Percentiles rank a stretch among this genome's conserved stretches.
These are phyloP conservation scores for Himalopsyche kuldschensis DNA, from an alignment of 2,888 invertebrate genomes.

Conservation along the genomic window DNA sequence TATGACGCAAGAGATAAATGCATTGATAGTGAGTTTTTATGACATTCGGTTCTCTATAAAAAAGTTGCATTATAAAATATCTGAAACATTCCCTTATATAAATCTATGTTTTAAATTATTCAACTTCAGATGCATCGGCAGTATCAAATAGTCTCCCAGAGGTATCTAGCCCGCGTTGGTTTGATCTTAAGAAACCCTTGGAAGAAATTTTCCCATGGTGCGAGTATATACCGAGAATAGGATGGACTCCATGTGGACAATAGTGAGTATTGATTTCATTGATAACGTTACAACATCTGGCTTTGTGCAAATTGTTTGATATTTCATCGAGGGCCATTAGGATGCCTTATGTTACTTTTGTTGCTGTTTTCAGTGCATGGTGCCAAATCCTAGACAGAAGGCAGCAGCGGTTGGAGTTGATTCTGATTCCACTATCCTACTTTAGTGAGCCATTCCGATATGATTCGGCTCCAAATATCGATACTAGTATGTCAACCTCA, in stretches of 20 bases:
- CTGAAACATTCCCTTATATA: too few relatives aligned
- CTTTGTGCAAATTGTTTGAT: too few relatives aligned
- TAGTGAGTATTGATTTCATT: constrained; percentile 65
- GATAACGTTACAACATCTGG: background rate
- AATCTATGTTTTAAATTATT: too few relatives aligned
- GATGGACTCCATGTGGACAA: constrained; percentile 91
- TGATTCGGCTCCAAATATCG: constrained; percentile 48
- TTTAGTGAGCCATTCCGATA: constrained; percentile 62
- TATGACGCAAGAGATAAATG: background rate
- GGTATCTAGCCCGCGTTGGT: constrained; percentile 49
- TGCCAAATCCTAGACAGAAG: constrained; percentile 85
- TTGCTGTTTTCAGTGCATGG: constrained; percentile 72
- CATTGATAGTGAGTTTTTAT: background rate
- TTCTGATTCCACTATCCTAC: constrained; percentile 78
- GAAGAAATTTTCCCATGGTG: constrained; percentile 85
- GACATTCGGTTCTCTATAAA: too few relatives aligned
- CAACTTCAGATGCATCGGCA: background rate
- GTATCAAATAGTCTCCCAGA: background rate
- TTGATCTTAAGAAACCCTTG: constrained; percentile 76
- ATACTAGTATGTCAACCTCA: background rate
- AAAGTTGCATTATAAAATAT: too few relatives aligned
- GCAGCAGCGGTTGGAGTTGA: constrained; percentile 83
- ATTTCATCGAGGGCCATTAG: background rate
- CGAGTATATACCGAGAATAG: constrained; percentile 93
- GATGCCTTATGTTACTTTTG: background rate